Conservation (phyloP, 1,140 invertebrate species). For the Rhopalosiphum maidis region DNA sequence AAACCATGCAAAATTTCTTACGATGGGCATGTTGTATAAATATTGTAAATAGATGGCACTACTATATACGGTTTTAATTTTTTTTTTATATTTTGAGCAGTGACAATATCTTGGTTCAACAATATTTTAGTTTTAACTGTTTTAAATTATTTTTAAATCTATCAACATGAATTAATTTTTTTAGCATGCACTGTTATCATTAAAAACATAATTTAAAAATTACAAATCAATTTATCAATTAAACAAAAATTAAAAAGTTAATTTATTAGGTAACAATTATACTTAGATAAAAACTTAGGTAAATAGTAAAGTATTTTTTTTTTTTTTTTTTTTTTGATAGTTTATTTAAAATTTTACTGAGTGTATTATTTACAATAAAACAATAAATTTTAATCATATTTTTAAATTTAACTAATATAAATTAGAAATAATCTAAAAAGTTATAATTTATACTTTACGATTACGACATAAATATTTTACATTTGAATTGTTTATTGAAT, state of each 20-base stretch:
- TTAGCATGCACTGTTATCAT: background rate
- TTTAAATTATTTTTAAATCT: background rate
- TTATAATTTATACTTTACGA: too few relatives aligned
- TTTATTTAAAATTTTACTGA: too few relatives aligned
- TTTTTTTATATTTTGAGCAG: background rate
- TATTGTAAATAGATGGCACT: too few relatives aligned
- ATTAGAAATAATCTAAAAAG: background rate
- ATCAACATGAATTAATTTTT: background rate
- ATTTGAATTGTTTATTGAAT: too few relatives aligned
- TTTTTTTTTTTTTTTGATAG: background rate
- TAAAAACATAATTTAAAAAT: background rate
- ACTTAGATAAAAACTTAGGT: background rate
- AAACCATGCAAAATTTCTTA: too few relatives aligned
- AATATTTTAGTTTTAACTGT: too few relatives aligned
- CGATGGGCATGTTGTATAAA: too few relatives aligned
- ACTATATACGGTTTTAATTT: too few relatives aligned
- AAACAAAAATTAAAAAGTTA: background rate
- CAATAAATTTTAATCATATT: background rate
- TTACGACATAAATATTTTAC: too few relatives aligned
- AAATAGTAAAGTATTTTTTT: too few relatives aligned
- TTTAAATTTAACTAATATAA: background rate
- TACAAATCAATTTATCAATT: background rate
- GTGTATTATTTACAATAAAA: too few relatives aligned
- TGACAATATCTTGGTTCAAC: background rate
- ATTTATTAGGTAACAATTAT: background rate